A percentile compares a stretch with the other conserved stretches of the same genome.
Conservation (phyloP, 2,797 vertebrate species). For the Acomys russatus region DNA sequence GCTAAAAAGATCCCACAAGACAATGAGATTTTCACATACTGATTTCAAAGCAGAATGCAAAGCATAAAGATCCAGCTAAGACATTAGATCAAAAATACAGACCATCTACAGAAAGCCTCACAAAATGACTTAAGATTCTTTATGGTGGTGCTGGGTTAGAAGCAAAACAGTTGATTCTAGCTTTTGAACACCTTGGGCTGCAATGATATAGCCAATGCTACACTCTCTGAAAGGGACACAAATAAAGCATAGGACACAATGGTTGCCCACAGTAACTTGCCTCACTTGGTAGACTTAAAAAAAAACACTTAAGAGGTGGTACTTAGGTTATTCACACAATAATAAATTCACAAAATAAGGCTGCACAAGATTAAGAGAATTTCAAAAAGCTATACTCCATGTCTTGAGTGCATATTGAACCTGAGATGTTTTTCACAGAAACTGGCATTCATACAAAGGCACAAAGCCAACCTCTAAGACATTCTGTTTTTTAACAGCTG, state of each 20-base stretch:
- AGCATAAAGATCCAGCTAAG: background rate
- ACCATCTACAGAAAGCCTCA: background rate
- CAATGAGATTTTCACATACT: background rate
- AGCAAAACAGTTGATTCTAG: conserved; percentile 39
- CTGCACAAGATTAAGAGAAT: background rate
- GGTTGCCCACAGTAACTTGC: background rate
- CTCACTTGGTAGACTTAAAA: background rate
- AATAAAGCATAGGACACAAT: background rate
- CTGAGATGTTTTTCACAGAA: conserved; percentile 16
- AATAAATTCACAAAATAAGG: background rate
- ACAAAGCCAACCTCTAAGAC: background rate
- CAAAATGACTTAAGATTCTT: conserved; percentile 32
- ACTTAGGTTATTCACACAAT: conserved; percentile 13
- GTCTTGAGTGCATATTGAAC: background rate
- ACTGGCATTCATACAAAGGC: background rate
- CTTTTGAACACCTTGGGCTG: background rate
- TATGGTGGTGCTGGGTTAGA: background rate
- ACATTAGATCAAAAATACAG: conserved; percentile 14
- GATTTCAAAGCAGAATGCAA: conserved; percentile 18
- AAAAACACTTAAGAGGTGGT: background rate
- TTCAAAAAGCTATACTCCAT: background rate
- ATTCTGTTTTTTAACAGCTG: background rate
- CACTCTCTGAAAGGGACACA: background rate
- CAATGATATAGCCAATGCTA: background rate
- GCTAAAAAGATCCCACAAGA: background rate